A percentile compares a stretch with the other conserved stretches of the same genome.
Evolutionary conservation across 1,140 invertebrate species (phyloP).

Genomic region (Melitaea cinxia): DNA sequence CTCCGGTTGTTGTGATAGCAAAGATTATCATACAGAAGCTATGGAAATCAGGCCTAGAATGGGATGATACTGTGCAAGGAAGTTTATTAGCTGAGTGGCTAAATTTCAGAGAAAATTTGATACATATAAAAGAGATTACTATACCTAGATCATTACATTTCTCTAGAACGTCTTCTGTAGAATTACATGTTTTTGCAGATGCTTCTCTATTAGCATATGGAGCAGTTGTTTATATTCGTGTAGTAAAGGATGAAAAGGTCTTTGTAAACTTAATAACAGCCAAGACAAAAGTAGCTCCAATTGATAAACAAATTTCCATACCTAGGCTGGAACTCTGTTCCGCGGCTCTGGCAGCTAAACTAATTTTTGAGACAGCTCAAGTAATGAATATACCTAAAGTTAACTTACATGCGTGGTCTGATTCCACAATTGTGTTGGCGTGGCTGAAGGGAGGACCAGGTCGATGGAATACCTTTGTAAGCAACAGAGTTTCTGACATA

Average conservation of each 20-base stretch:
- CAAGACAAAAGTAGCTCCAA: constrained; percentile 58
- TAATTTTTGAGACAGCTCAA: constrained; percentile 39
- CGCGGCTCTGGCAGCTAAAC: constrained; percentile 45
- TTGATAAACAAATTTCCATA: constrained; percentile 52
- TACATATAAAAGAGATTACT: constrained; percentile 8
- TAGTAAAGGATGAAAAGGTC: constrained; percentile 18
- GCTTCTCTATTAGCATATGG: constrained; percentile 42
- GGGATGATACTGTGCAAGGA: constrained; percentile 25
- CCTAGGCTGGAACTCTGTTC: constrained; percentile 62
- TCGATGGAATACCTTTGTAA: constrained; percentile 40
- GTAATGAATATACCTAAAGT: constrained; percentile 49
- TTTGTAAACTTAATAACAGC: constrained; percentile 42
- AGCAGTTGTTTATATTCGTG: constrained; percentile 42
- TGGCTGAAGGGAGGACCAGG: constrained; percentile 43
- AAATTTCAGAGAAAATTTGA: constrained; percentile 12
- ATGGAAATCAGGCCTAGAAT: constrained; percentile 27
- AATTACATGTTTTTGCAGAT: constrained; percentile 46
- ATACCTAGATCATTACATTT: constrained; percentile 20
- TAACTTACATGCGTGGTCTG: constrained; percentile 54
- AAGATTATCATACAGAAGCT: constrained; percentile 33
- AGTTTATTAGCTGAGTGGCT: constrained; percentile 33
- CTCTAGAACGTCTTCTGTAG: background rate
- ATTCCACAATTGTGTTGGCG: constrained; percentile 66
- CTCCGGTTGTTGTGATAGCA: constrained; percentile 23
- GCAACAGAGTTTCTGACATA: constrained; percentile 30